Percentiles rank a stretch among this genome's conserved stretches.
Evolutionary conservation across 1,140 invertebrate species (phyloP).

Genomic region (Zophobas morio): DNA sequence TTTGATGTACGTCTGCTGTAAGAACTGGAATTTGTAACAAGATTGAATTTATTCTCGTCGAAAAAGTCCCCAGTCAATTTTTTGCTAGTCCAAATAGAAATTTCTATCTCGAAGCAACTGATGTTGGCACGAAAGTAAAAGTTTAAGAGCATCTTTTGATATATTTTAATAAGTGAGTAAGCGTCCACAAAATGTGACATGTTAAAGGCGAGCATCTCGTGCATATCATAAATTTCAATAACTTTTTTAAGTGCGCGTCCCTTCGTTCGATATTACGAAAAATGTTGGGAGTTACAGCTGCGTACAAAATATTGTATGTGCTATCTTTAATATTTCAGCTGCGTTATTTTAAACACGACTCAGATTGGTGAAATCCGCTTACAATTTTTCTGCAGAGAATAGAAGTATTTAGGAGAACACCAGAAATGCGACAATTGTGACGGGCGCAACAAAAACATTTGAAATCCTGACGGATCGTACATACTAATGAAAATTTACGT

Average conservation of each 20-base stretch:
- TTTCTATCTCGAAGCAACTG: not conserved
- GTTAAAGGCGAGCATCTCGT: conserved; percentile 5
- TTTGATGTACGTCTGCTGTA: not conserved
- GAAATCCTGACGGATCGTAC: too few relatives aligned
- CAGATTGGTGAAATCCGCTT: too few relatives aligned
- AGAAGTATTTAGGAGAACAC: too few relatives aligned
- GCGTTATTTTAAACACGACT: too few relatives aligned
- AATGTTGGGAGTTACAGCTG: not conserved
- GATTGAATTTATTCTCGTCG: not conserved
- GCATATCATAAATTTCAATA: conserved; percentile 29
- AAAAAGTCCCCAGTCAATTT: not conserved
- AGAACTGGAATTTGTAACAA: not conserved
- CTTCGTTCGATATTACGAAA: not conserved
- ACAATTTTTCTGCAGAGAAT: too few relatives aligned
- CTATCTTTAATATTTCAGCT: too few relatives aligned
- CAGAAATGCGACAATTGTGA: too few relatives aligned
- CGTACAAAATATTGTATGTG: not conserved
- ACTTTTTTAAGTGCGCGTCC: conserved; percentile 4
- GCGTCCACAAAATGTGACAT: conserved; percentile 18
- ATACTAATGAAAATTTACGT: too few relatives aligned
- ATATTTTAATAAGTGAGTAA: conserved; percentile 32
- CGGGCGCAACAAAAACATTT: too few relatives aligned
- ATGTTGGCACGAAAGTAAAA: not conserved
- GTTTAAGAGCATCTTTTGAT: conserved; percentile 11
- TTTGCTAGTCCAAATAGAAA: conserved; percentile 8